phyloP scores from a whole-genome alignment of 2,113 vertebrate genomes.

The Pipa parva region DNA sequence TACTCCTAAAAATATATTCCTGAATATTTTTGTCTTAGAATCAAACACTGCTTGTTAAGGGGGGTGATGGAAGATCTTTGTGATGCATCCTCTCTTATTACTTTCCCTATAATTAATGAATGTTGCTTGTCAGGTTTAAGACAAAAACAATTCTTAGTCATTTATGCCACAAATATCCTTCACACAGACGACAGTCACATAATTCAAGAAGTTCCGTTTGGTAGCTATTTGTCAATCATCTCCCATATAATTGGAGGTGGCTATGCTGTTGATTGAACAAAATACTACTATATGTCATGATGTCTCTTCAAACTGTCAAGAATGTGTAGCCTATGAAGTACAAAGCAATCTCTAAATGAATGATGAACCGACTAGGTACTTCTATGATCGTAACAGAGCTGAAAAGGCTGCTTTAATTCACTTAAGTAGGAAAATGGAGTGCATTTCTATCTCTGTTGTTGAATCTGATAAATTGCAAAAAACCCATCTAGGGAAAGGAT shows the following conservation, averaged over 20 bases:
- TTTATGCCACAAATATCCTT: constrained; percentile 42
- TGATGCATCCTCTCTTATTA: constrained; percentile 40
- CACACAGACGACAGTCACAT: constrained; percentile 42
- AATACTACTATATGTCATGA: constrained; percentile 44
- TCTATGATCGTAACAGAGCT: constrained; percentile 31
- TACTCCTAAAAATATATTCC: constrained; percentile 10
- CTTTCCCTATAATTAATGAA: constrained; percentile 44
- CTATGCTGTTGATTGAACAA: constrained; percentile 44
- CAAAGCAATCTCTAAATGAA: constrained; percentile 43
- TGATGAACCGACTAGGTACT: constrained; percentile 42
- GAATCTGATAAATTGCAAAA: constrained; percentile 1
- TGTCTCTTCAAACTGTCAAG: constrained; percentile 44
- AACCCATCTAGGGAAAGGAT: neutral
- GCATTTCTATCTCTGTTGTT: neutral
- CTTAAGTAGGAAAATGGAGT: constrained; percentile 26
- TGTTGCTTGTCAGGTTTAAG: constrained; percentile 41
- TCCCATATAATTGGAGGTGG: constrained; percentile 41
- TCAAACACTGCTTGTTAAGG: constrained; percentile 33
- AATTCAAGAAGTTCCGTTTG: constrained; percentile 43
- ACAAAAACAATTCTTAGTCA: constrained; percentile 40
- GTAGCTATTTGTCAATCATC: constrained; percentile 44
- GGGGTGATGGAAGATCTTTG: constrained; percentile 29
- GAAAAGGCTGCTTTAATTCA: constrained; percentile 41
- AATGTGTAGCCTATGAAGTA: constrained; percentile 42
- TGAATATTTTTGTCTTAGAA: constrained; percentile 34